Percentiles rank a stretch among this genome's conserved stretches.
Evolutionary conservation across 2,888 invertebrate genomes (phyloP).

Genomic region (Galeruca laticollis): DNA sequence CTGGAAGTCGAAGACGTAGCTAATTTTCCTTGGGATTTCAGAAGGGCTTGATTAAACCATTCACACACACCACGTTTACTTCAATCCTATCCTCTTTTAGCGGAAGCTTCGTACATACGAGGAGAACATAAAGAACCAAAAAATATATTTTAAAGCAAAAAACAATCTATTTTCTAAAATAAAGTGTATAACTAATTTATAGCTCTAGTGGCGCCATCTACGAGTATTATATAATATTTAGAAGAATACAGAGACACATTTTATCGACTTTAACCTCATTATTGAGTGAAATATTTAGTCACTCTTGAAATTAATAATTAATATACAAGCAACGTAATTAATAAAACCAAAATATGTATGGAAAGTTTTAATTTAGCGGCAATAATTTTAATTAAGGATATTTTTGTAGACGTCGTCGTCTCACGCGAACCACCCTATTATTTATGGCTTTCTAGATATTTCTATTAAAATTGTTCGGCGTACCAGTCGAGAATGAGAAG

Average conservation of each 20-base stretch:
- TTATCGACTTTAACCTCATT: too few relatives aligned
- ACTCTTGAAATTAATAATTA: too few relatives aligned
- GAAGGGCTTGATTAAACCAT: slow-evolving; percentile 48
- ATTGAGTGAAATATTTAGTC: too few relatives aligned
- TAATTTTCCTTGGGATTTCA: slow-evolving; percentile 39
- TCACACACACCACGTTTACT: slow-evolving; percentile 40
- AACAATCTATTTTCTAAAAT: too few relatives aligned
- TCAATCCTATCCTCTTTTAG: slow-evolving; percentile 37
- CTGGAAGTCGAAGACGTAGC: slow-evolving; percentile 35
- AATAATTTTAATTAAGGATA: slow-evolving; percentile 52
- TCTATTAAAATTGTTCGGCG: slow-evolving; percentile 37
- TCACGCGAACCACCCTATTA: slow-evolving; percentile 9
- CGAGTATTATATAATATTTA: too few relatives aligned
- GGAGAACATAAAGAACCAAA: too few relatives aligned
- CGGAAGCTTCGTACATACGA: not conserved
- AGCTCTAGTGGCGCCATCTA: too few relatives aligned
- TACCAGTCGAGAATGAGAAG: slow-evolving; percentile 6
- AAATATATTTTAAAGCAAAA: too few relatives aligned
- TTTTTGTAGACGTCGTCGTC: not conserved
- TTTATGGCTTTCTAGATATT: slow-evolving; percentile 35
- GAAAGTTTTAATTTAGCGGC: slow-evolving; percentile 50
- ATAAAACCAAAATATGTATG: slow-evolving; percentile 45
- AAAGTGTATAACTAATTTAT: too few relatives aligned
- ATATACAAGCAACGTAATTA: slow-evolving; percentile 27
- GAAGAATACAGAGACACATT: too few relatives aligned